Conservation (phyloP, 2,113 vertebrate species). For the Amblyopsis rosae region DNA sequence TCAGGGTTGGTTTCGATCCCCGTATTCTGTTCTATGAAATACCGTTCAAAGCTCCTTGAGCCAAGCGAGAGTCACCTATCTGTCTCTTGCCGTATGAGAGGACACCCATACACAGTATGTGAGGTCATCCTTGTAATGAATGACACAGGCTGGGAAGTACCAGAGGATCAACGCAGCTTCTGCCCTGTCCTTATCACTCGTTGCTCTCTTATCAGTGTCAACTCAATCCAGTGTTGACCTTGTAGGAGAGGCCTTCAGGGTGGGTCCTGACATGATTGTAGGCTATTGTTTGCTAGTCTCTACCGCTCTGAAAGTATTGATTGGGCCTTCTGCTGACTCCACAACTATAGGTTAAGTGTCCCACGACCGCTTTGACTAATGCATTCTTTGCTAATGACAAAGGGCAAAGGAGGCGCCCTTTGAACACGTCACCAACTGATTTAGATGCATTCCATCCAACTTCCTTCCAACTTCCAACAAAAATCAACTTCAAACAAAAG, state of each 20-base stretch:
- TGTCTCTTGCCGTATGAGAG: neutral
- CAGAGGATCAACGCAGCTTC: conserved; percentile 21
- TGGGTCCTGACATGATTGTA: conserved; percentile 38
- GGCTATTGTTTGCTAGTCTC: conserved; percentile 59
- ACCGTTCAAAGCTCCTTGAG: neutral
- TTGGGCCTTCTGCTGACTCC: conserved; percentile 51
- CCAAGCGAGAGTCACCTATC: neutral
- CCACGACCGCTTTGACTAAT: conserved; percentile 58
- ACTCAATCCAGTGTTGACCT: conserved; percentile 68
- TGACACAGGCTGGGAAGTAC: conserved; percentile 34
- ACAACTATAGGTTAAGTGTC: conserved; percentile 67
- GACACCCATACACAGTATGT: conserved; percentile 32
- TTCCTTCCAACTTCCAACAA: conserved; percentile 12
- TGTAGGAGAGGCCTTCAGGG: conserved; percentile 57
- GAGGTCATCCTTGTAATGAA: conserved; percentile 40
- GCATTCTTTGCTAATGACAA: conserved; percentile 45
- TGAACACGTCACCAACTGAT: conserved; percentile 44
- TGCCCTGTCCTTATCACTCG: conserved; percentile 49
- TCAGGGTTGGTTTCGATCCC: neutral
- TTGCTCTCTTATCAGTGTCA: conserved; percentile 55
- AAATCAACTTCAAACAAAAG: neutral
- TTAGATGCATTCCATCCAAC: neutral
- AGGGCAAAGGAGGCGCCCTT: conserved; percentile 56
- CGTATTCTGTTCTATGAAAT: conserved; percentile 5
- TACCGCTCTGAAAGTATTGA: conserved; percentile 56